Base-by-base conservation (phyloP, 2,888 invertebrate genomes). In the Hofmannophila pseudospretella region DNA sequence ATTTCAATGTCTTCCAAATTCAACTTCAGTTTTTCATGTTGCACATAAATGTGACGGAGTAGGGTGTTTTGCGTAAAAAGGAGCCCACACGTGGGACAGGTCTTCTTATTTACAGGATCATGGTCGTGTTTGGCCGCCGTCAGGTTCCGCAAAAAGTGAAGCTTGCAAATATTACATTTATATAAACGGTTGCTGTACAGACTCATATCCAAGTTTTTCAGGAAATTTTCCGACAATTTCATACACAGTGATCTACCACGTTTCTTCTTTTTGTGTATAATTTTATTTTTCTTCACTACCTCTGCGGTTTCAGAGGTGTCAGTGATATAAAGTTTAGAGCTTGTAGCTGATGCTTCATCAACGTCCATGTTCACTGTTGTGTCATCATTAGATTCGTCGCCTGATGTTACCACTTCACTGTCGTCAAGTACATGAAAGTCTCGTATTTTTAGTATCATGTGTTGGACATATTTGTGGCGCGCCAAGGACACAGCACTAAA, bases 31-130 rank as follows among this genome's bases (percentile, higher is more conserved):
- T n/a, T 9, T 13, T 37, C n/a, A 19, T 51, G 51, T 16, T 54
- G 53, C 0, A 36, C 2, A 3, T 22, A 23, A 0, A 32, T 12
- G 28, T 54, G 56, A n/a, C 30, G 37, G 4, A 10, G 7, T 4
- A 40, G 12, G 4, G 11, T 3, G 1, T 1, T 1, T 0, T 0
- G 3, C 4, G 44, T 34, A 13, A 55, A 51, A 2, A 7, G 10
- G 2, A 51, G 29, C 2, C 41, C 22, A 25, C 58, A 58, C 0
- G 22, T 5, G 0, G 26, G 13, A 30, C 56, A 58, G 8, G 9
- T 29, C 14, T 25, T 30, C 1, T 2, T 4, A 12, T 12, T 12
- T n/a, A n/a, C n/a, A 7, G 27, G 7, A 10, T 12, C 7, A 16
- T 16, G 16, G 3, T 5, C 5, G 5, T 16, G 16, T 3, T 5